Conservation (phyloP, 2,888 invertebrate species). For the Anarsia innoxiella region DNA sequence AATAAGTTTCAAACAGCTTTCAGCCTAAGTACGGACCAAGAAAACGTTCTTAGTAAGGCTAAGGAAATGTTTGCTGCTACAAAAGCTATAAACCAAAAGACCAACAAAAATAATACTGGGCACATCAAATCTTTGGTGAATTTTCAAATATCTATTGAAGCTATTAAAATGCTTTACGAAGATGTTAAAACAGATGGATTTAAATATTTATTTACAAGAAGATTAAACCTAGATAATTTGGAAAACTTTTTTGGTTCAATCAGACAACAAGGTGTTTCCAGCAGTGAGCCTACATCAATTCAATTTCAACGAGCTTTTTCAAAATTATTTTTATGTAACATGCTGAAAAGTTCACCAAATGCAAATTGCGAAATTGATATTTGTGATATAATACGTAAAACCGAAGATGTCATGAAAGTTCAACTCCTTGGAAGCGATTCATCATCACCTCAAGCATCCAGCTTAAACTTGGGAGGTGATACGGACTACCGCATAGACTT, state of each 20-base stretch:
- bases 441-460: neutral
- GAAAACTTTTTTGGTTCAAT: constrained; percentile 10
- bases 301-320: constrained; percentile 17
- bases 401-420: constrained; percentile 12
- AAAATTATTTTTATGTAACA: constrained; percentile 14
- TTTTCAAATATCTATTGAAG: constrained; percentile 14
- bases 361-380: constrained; percentile 14
- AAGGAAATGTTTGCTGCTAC: constrained; percentile 10
- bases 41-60: constrained; percentile 7
- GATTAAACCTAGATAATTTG: constrained; percentile 14
- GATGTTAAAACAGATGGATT: constrained; percentile 13
- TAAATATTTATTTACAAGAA: constrained; percentile 10
- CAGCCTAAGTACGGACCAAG: constrained; percentile 8
- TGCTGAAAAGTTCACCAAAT: constrained; percentile 13
- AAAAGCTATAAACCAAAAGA: constrained; percentile 8
- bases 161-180: constrained; percentile 11
- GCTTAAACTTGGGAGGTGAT: constrained; percentile 10
- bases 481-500: constrained; percentile 15
- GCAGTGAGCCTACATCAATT: constrained; percentile 13
- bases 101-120: constrained; percentile 9
- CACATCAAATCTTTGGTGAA: constrained; percentile 13
- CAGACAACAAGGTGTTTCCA: constrained; percentile 13
- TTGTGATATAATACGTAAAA: constrained; percentile 11
- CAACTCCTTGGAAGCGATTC: neutral
- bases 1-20: constrained; percentile 15